A percentile compares a stretch with the other conserved stretches of the same genome.
These are phyloP conservation scores for Antheraea yamamai DNA, from an alignment of 2,888 invertebrate species.

Conservation along the genomic window DNA sequence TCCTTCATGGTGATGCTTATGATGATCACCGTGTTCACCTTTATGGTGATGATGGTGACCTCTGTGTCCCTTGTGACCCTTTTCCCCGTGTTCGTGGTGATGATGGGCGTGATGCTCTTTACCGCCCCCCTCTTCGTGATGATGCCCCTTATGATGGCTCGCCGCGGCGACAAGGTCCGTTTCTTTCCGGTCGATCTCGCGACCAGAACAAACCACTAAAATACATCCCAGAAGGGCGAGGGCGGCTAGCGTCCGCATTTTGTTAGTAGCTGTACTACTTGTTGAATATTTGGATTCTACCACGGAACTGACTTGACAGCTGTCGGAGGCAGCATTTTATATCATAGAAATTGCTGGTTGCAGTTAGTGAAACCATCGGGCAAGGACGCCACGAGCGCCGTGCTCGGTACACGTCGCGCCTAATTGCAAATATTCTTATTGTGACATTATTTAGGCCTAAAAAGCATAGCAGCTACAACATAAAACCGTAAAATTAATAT, in stretches of 20 bases:
- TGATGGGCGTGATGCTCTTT: slow-evolving; percentile 86
- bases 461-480: slow-evolving; percentile 27
- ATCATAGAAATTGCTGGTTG: slow-evolving; percentile 70
- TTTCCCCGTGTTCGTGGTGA: slow-evolving; percentile 86
- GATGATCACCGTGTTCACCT: slow-evolving; percentile 88
- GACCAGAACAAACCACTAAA: slow-evolving; percentile 58
- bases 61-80: slow-evolving; percentile 90
- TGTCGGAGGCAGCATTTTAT: slow-evolving; percentile 71
- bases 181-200: slow-evolving; percentile 61
- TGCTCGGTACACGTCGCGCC: slow-evolving; percentile 62
- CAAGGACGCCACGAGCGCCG: slow-evolving; percentile 68
- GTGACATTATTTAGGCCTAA: slow-evolving; percentile 54
- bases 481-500: neutral
- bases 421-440: slow-evolving; percentile 55
- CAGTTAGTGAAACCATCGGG: slow-evolving; percentile 73
- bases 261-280: slow-evolving; percentile 44
- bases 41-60: slow-evolving; percentile 89
- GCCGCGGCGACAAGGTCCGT: slow-evolving; percentile 78
- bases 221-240: slow-evolving; percentile 66
- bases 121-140: slow-evolving; percentile 86
- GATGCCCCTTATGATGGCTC: slow-evolving; percentile 71
- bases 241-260: slow-evolving; percentile 76
- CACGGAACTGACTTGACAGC: slow-evolving; percentile 63
- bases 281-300: slow-evolving; percentile 65
- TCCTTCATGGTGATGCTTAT: slow-evolving; percentile 88